Base-by-base conservation (phyloP, 2,113 vertebrate genomes). In the Thryonomys swinderianus region DNA sequence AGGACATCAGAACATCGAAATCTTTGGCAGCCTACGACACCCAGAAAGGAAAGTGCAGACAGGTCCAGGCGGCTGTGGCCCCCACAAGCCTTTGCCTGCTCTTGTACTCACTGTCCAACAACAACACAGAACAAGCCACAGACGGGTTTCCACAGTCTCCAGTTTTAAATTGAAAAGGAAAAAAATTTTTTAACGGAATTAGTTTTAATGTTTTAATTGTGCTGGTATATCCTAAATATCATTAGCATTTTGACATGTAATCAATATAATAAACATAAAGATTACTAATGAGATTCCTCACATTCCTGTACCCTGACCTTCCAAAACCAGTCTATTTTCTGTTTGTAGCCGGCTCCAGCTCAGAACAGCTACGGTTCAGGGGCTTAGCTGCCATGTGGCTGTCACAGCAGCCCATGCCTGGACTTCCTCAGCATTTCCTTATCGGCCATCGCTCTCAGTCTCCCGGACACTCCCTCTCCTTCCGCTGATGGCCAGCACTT, bases 341-440 rank as follows among this genome's bases (percentile, higher is more conserved):
- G 12, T 25, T n/a, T 1, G 21, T 3, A 37, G 69, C 40, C 0
- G 1, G 20, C 5, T 40, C 57, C 11, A 0, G 55, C 5, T 55
- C 55, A 18, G n/a, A 69, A 3, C 30, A 8, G 73, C 67, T 55
- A 2, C 0, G 0, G 0, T 0, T 2, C 21, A 16, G 4, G 20
- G 10, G 13, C 79, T 40, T 23, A 5, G 76, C 2, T 48, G 86
- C 64, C 17, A 4, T 1, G 40, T 7, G 84, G 66, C 51, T 8
- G 17, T 34, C 11, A 20, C 0, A 12, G 71, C 4, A 11, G 1
- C 20, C 81, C 42, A 30, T 0, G 13, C 45, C 13, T 7, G n/a
- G 62, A 55, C 64, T 51, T 79, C 62, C 51, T 9, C 25, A 30
- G 48, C 37, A 14, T 30, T 51, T 78, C 23, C 64, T n/a, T 23